Conservation (phyloP, 1,140 invertebrate species). For the Sinonovacula constricta region DNA sequence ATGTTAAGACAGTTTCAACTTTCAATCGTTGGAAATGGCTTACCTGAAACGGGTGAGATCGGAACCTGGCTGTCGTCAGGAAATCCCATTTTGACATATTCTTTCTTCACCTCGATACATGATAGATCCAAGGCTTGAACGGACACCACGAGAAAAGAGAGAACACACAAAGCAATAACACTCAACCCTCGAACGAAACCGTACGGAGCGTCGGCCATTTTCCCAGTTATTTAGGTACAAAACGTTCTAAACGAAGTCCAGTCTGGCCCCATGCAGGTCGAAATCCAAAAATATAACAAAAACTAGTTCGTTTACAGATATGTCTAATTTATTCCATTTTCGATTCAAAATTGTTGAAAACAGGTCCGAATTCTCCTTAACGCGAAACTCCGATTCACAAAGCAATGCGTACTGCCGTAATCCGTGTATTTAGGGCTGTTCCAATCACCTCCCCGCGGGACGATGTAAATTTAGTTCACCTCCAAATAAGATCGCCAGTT, state of each 20-base stretch:
- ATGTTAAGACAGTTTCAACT: too few relatives aligned
- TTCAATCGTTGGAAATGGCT: too few relatives aligned
- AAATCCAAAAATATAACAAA: not conserved
- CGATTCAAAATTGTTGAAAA: not conserved
- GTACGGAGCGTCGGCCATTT: not conserved
- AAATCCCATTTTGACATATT: conserved; percentile 37
- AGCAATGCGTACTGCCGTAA: not conserved
- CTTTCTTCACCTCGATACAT: conserved; percentile 48
- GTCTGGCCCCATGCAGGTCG: not conserved
- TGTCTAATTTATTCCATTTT: not conserved
- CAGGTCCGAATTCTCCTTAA: not conserved
- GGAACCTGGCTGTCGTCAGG: conserved; percentile 32
- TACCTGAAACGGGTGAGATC: conserved; percentile 43
- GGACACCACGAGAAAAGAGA: conserved; percentile 4
- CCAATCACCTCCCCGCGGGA: not conserved
- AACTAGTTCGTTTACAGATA: not conserved
- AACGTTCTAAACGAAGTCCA: not conserved
- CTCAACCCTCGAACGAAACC: not conserved
- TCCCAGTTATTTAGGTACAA: not conserved
- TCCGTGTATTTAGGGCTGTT: not conserved
- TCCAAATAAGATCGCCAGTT: not conserved
- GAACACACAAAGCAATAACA: not conserved
- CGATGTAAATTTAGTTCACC: not conserved
- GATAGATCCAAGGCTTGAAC: conserved; percentile 41
- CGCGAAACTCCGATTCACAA: not conserved